Base-by-base conservation (phyloP, 1,140 invertebrate species). In the Drosophila nebulosa region DNA sequence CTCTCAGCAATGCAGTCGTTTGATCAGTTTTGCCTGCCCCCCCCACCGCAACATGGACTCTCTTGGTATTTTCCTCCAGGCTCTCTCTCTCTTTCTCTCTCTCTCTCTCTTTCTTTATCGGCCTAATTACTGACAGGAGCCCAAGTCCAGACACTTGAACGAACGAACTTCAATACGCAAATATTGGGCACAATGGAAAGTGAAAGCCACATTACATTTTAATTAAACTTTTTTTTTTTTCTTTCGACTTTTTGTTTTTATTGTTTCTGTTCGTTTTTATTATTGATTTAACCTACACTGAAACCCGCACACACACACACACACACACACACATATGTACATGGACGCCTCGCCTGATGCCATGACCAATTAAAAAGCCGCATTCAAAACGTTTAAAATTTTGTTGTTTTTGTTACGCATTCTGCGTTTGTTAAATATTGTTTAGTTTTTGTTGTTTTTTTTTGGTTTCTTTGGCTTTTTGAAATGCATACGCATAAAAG, bases 331-430 rank as follows among this genome's bases (percentile, higher is more conserved):
- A 16, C 12, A 12, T n/a, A 62, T 6, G 14, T 14, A 62, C n/a
- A 63, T 22, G n/a, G 46, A 55, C 50, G 30, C 21, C 26, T 53
- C 61, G 46, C 26, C 61, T 53, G 61, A 55, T 51, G 16, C 61
- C 61, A 51, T 63, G 50, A 63, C 61, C 61, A 63, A 63, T 63
- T 63, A 63, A 63, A 53, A 16, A 63, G 26, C 30, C 50, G 50
- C 27, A 53, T 30, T 63, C 61, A 63, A 63, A 63, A 39, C 61
- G 61, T 36, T 63, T 63, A 52, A 18, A 9, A 21, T 35, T 18
- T 39, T 60, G 46, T 63, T 51, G 27, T 52, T 62, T 62, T 52
- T 50, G 59, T 62, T 53, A 63, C 46, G 61, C 61, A 63, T 35
- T 63, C 42, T 63, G 46, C 30, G 27, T 39, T 36, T 59, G 57